Evolutionary conservation across 1,140 invertebrate species (phyloP).

Genomic region (Lethrus apterus): DNA sequence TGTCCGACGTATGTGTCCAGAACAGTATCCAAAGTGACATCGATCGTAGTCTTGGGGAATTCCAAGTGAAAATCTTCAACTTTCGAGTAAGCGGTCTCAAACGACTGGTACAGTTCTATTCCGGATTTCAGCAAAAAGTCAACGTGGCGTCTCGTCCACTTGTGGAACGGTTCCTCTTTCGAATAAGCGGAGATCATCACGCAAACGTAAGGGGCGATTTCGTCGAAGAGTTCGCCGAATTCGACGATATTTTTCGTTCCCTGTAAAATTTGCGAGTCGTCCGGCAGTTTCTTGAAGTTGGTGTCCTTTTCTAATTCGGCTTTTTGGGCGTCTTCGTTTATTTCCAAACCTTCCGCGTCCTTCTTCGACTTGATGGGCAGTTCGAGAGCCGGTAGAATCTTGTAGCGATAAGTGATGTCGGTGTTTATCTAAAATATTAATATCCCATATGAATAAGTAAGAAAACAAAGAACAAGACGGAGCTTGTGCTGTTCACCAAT

Average conservation of each 20-base stretch:
- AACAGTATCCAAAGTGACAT: conserved; percentile 14
- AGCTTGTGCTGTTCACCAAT: no score
- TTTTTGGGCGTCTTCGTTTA: conserved; percentile 11
- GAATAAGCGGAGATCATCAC: conserved; percentile 49
- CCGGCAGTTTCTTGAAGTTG: conserved; percentile 45
- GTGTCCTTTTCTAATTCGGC: conserved; percentile 41
- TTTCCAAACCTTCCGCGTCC: conserved; percentile 12
- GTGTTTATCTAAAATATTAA: conserved; percentile 14
- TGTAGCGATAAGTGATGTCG: conserved; percentile 20
- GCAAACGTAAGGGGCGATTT: conserved; percentile 44
- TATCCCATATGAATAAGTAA: background rate
- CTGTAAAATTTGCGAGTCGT: conserved; percentile 43
- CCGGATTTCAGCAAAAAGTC: conserved; percentile 45
- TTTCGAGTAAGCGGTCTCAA: conserved; percentile 31
- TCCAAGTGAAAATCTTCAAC: conserved; percentile 24
- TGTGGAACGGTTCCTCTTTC: conserved; percentile 44
- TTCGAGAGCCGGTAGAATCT: conserved; percentile 18
- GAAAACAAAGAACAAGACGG: background rate
- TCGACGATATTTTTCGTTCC: conserved; percentile 39
- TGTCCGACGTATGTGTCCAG: conserved; percentile 21
- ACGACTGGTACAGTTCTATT: conserved; percentile 40
- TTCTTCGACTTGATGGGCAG: conserved; percentile 13
- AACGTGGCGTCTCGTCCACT: conserved; percentile 44
- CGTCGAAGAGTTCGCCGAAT: conserved; percentile 31
- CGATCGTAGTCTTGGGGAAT: conserved; percentile 13